phyloP scores from a whole-genome alignment of 2,113 vertebrate genomes.

The Daboia siamensis region DNA sequence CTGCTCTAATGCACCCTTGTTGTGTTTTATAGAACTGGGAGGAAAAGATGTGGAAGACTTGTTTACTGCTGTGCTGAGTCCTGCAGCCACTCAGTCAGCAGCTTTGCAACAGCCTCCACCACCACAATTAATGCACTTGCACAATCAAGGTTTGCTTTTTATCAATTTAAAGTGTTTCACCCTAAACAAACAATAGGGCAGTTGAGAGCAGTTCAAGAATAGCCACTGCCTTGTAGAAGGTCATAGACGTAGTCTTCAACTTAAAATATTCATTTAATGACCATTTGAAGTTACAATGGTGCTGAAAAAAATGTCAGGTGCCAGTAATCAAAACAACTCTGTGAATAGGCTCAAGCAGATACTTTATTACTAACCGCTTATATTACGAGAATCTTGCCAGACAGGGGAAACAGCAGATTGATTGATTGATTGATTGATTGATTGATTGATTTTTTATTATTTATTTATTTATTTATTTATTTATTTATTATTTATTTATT shows the following conservation, averaged over 20 bases:
- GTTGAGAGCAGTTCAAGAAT: background rate
- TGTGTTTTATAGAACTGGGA: conserved; percentile 79
- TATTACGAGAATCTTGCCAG: background rate
- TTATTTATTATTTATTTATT: too few relatives aligned
- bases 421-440: too few relatives aligned
- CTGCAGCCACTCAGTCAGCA: conserved; percentile 76
- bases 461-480: too few relatives aligned
- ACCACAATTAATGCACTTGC: conserved; percentile 75
- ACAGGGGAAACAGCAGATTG: background rate
- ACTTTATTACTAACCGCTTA: background rate
- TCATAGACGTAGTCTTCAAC: background rate
- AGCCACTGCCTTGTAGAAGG: background rate
- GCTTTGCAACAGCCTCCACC: conserved; percentile 79
- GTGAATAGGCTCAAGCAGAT: background rate
- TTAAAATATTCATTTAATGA: background rate
- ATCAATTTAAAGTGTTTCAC: background rate
- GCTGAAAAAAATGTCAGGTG: background rate
- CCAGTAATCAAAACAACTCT: background rate
- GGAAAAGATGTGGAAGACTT: conserved; percentile 96
- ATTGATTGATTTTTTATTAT: too few relatives aligned
- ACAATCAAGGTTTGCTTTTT: conserved; percentile 72
- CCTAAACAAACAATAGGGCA: background rate
- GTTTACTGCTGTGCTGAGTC: conserved; percentile 93
- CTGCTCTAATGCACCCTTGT: background rate
- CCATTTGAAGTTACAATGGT: background rate